Percentiles rank a stretch among this genome's conserved stretches.
Conservation (phyloP, 2,797 vertebrate genomes). For the Melanotaenia maccullochi region DNA sequence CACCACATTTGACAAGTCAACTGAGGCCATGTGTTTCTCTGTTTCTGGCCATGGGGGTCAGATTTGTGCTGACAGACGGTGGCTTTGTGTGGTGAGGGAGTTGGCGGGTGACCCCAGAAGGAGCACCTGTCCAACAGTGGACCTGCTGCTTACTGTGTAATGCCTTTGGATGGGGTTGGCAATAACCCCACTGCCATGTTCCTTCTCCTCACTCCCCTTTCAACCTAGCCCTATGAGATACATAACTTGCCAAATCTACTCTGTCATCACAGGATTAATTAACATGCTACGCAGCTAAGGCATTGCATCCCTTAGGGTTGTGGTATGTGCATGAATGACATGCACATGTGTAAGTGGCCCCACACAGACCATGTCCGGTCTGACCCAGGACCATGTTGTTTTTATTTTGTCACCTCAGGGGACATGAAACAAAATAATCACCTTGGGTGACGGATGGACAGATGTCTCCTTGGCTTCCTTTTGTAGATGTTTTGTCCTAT, state of each 20-base stretch:
- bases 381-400: constrained; percentile 57
- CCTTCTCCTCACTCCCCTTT: constrained; percentile 45
- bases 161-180: constrained; percentile 66
- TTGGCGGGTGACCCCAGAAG: constrained; percentile 63
- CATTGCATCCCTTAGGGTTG: constrained; percentile 55
- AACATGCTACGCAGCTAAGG: constrained; percentile 73
- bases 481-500: constrained; percentile 61
- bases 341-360: constrained; percentile 25
- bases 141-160: constrained; percentile 60
- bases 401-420: constrained; percentile 58
- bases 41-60: constrained; percentile 39
- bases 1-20: constrained; percentile 55
- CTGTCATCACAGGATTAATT: constrained; percentile 81
- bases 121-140: constrained; percentile 69
- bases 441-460: constrained; percentile 72
- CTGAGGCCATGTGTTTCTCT: constrained; percentile 41
- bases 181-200: constrained; percentile 69
- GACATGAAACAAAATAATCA: constrained; percentile 67
- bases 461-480: constrained; percentile 50
- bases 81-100: constrained; percentile 63
- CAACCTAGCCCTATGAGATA: constrained; percentile 52
- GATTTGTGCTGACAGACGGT: constrained; percentile 64
- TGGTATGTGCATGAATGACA: constrained; percentile 45
- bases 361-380: constrained; percentile 26
- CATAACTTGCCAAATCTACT: constrained; percentile 72